Base-by-base conservation (phyloP, 2,797 vertebrate species). In the Alectoris magna region DNA sequence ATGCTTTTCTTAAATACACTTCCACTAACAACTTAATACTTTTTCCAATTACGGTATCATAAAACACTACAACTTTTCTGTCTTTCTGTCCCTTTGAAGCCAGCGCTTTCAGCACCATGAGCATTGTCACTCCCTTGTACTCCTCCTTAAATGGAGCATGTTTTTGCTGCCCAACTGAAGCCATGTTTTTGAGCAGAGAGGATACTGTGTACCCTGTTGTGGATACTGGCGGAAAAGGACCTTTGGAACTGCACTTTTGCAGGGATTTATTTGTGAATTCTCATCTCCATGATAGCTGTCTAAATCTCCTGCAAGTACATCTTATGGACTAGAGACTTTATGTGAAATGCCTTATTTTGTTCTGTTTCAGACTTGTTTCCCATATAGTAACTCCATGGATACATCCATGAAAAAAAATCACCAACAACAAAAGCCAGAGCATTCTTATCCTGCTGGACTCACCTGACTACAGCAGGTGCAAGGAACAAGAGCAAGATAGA, bases 1-100 rank as follows among this genome's bases (percentile, higher is more conserved):
- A 68, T 87, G 80, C 16, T 94, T 84, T 91, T 90, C 93, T 96
- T 96, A 96, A 96, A 95, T 95, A 96, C 94, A 95, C 83, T 93
- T 95, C 58, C 62, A 66, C 88, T 95, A 95, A 91, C 88, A 96
- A 77, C 83, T 86, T 94, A 91, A 91, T 95, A 81, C 73, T 88
- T 95, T 93, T 95, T 95, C 60, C 91, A 92, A 92, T 93, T 94
- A 90, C 44, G 29, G 2, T 63, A 34, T 55, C 70, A 56, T 56
- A 62, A 90, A 93, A 36, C 1, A 4, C n/a, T 62, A 39, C 82
- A 74, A 88, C 53, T 88, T 94, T 55, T 92, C 90, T 91, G 83
- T 76, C 74, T 24, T 71, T 93, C 87, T 91, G 41, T 68, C 74
- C 53, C 66, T 62, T 39, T 21, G 41, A 86, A 69, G 56, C 56